These are phyloP conservation scores for Piprites chloris DNA, from an alignment of 2,113 vertebrate species.

Conservation along the genomic window DNA sequence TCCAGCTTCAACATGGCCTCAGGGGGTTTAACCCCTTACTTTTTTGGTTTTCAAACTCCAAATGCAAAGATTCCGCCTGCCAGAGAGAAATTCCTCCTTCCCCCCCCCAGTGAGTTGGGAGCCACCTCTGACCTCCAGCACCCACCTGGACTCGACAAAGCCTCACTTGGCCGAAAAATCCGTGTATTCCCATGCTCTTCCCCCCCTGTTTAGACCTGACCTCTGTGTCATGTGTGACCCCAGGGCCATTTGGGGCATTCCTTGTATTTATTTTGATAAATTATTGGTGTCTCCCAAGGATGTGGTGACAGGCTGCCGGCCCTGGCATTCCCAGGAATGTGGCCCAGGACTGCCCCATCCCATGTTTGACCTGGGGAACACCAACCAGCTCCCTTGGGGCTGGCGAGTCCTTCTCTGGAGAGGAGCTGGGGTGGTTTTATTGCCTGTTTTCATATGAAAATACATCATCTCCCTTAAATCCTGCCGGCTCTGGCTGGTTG, in stretches of 20 bases:
- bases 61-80: neutral
- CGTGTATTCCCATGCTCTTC: neutral
- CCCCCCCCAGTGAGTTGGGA: neutral
- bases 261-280: slow-evolving; percentile 71
- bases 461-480: too few relatives aligned
- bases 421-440: neutral
- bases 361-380: neutral
- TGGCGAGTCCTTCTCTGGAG: neutral
- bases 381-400: neutral
- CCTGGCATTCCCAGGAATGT: neutral
- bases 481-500: too few relatives aligned
- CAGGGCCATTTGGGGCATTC: neutral
- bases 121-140: neutral
- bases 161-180: neutral
- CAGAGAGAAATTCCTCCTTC: neutral
- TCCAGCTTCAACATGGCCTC: neutral
- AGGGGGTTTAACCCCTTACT: neutral
- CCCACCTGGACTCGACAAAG: neutral
- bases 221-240: neutral
- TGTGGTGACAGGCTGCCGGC: neutral
- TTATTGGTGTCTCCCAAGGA: slow-evolving; percentile 61
- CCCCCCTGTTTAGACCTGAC: too few relatives aligned
- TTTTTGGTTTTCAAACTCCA: neutral
- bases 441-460: too few relatives aligned
- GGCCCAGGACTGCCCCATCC: neutral